Evolutionary conservation across 1,140 invertebrate species (phyloP).

Genomic region (Drosophila suzukii): DNA sequence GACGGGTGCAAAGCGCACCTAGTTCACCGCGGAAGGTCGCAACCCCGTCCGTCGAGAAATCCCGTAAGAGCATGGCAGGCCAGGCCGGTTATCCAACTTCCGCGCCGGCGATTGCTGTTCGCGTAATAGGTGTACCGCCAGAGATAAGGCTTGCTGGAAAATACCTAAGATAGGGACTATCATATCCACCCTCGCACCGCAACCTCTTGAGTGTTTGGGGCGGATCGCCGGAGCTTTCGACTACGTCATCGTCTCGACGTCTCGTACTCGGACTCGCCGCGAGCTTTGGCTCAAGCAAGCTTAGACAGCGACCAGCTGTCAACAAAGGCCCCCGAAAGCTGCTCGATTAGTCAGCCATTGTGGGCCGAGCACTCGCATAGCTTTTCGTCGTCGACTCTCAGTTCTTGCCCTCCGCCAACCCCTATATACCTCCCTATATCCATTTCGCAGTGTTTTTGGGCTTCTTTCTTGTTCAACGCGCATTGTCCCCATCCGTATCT

Average conservation of each 20-base stretch:
- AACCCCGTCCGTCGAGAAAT: neutral
- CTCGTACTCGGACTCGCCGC: neutral
- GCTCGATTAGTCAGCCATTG: slow-evolving; percentile 47
- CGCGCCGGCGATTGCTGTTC: neutral
- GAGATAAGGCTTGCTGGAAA: slow-evolving; percentile 11
- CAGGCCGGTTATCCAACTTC: slow-evolving; percentile 5
- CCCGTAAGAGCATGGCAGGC: slow-evolving; percentile 3
- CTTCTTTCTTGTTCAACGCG: slow-evolving; percentile 35
- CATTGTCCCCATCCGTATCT: slow-evolving; percentile 45
- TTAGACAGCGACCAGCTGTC: slow-evolving; percentile 16
- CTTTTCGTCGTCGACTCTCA: slow-evolving; percentile 14
- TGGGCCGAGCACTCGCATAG: slow-evolving; percentile 16
- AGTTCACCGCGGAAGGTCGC: slow-evolving; percentile 22
- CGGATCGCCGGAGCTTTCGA: slow-evolving; percentile 12
- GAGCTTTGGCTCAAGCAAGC: slow-evolving; percentile 32
- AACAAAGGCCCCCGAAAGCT: slow-evolving; percentile 47
- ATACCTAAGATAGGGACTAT: neutral
- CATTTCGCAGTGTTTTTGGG: slow-evolving; percentile 10
- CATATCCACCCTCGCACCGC: slow-evolving; percentile 19
- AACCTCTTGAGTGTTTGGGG: neutral
- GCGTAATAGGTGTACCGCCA: slow-evolving; percentile 17
- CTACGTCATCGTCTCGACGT: slow-evolving; percentile 2
- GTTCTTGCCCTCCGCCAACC: neutral
- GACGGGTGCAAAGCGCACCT: slow-evolving; percentile 8
- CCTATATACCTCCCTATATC: neutral